phyloP scores from a whole-genome alignment of 2,797 vertebrate genomes.

The Neosilurus mollespiculum region DNA sequence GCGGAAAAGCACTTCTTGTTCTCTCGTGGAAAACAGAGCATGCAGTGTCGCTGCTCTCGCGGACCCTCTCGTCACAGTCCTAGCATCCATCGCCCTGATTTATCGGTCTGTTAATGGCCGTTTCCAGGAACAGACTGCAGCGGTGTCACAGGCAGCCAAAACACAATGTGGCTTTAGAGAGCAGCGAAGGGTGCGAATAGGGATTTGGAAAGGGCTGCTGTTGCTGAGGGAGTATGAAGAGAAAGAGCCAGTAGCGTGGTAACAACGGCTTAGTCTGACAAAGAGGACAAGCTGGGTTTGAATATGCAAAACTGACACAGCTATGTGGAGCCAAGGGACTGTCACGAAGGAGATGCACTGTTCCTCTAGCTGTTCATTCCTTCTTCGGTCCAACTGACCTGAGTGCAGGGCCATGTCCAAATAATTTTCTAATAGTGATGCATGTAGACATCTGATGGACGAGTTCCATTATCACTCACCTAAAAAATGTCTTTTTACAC shows the following conservation, averaged over 20 bases:
- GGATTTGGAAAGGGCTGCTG: slow-evolving; percentile 30
- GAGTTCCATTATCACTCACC: background rate
- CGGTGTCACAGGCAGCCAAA: slow-evolving; percentile 58
- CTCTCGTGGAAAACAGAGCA: slow-evolving; percentile 31
- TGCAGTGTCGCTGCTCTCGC: slow-evolving; percentile 42
- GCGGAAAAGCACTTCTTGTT: slow-evolving; percentile 47
- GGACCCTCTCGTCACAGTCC: slow-evolving; percentile 47
- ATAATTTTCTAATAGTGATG: background rate
- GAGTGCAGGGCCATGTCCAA: background rate
- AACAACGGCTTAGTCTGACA: slow-evolving; percentile 32
- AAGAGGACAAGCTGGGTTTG: slow-evolving; percentile 37
- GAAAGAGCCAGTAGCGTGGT: slow-evolving; percentile 23
- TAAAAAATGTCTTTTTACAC: background rate
- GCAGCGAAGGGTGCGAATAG: slow-evolving; percentile 28
- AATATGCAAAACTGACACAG: slow-evolving; percentile 41
- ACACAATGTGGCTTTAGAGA: slow-evolving; percentile 51
- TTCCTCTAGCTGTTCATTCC: background rate
- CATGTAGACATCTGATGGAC: background rate
- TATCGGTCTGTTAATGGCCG: slow-evolving; percentile 52
- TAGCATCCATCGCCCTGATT: slow-evolving; percentile 60
- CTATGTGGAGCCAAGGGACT: slow-evolving; percentile 5
- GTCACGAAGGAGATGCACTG: background rate
- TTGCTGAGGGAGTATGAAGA: slow-evolving; percentile 33
- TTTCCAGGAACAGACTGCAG: slow-evolving; percentile 55
- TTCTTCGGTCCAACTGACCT: background rate